A percentile compares a stretch with the other conserved stretches of the same genome.
These are phyloP conservation scores for Labroides dimidiatus DNA, from an alignment of 2,797 vertebrate species.

Conservation along the genomic window DNA sequence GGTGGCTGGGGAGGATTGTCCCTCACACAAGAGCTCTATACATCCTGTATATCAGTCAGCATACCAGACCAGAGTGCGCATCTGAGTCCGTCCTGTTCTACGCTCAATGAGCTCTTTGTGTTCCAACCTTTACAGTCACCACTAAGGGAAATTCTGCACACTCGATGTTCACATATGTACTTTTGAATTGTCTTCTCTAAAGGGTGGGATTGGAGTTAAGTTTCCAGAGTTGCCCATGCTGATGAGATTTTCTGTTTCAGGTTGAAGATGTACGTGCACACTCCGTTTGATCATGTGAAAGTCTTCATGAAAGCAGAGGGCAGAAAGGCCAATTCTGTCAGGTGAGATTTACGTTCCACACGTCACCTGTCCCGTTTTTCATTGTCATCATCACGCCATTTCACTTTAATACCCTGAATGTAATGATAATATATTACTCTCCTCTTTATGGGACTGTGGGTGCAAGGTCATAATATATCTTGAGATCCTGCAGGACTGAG, in stretches of 20 bases:
- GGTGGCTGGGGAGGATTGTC: slow-evolving; percentile 7
- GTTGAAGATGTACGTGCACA: slow-evolving; percentile 88
- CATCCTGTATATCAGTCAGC: slow-evolving; percentile 28
- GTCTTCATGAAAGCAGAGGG: slow-evolving; percentile 94
- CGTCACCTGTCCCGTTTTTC: not conserved
- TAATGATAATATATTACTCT: not conserved
- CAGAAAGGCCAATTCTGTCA: slow-evolving; percentile 84
- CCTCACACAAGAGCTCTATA: slow-evolving; percentile 15
- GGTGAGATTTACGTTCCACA: slow-evolving; percentile 77
- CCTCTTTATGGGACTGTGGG: not conserved
- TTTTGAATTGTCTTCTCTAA: slow-evolving; percentile 7
- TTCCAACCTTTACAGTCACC: slow-evolving; percentile 38
- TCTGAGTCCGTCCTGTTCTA: slow-evolving; percentile 11
- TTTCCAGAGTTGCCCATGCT: slow-evolving; percentile 8
- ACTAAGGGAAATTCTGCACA: slow-evolving; percentile 2
- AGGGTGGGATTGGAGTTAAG: not conserved
- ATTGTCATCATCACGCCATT: not conserved
- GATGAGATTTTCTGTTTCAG: slow-evolving; percentile 81
- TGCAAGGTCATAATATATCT: not conserved
- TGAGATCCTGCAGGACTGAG: not conserved
- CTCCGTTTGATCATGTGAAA: slow-evolving; percentile 79
- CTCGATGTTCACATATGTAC: not conserved
- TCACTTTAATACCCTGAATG: not conserved
- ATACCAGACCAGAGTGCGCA: slow-evolving; percentile 22
- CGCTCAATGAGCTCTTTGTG: slow-evolving; percentile 53